These are phyloP conservation scores for Podargus strigoides DNA, from an alignment of 2,797 vertebrate genomes.

Conservation along the genomic window DNA sequence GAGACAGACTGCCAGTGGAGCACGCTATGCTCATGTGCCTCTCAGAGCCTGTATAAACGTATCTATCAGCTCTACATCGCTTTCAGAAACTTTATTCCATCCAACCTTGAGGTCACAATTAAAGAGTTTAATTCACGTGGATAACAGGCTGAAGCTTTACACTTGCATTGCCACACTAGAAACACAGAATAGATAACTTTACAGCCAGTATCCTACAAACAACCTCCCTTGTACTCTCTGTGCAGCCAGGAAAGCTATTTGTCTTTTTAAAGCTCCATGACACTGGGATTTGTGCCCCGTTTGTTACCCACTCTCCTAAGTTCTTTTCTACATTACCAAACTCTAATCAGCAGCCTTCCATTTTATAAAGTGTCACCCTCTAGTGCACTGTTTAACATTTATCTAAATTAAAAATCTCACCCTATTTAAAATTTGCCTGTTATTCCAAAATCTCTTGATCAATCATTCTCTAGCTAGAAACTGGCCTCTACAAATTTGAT, in stretches of 20 bases:
- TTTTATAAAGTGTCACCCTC: neutral
- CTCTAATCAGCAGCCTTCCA: constrained; percentile 3
- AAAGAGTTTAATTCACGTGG: neutral
- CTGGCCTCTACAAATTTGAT: constrained; percentile 3
- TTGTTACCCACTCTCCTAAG: neutral
- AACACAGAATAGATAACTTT: neutral
- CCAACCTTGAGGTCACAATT: neutral
- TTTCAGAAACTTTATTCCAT: neutral
- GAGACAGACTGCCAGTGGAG: neutral
- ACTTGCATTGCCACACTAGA: neutral
- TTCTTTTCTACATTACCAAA: neutral
- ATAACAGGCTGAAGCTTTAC: neutral
- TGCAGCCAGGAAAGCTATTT: neutral
- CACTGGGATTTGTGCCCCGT: neutral
- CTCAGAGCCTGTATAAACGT: neutral
- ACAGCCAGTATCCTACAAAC: neutral
- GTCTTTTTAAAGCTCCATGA: neutral
- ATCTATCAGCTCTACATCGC: neutral
- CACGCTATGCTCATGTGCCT: accelerated
- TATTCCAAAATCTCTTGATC: constrained; percentile 23
- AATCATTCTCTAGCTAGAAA: constrained; percentile 11
- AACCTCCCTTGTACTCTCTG: neutral
- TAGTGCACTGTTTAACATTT: constrained; percentile 13
- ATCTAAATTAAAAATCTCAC: constrained; percentile 69
- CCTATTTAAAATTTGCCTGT: constrained; percentile 41